Base-by-base conservation (phyloP, 1,140 invertebrate genomes). In the Euwallacea fornicatus region DNA sequence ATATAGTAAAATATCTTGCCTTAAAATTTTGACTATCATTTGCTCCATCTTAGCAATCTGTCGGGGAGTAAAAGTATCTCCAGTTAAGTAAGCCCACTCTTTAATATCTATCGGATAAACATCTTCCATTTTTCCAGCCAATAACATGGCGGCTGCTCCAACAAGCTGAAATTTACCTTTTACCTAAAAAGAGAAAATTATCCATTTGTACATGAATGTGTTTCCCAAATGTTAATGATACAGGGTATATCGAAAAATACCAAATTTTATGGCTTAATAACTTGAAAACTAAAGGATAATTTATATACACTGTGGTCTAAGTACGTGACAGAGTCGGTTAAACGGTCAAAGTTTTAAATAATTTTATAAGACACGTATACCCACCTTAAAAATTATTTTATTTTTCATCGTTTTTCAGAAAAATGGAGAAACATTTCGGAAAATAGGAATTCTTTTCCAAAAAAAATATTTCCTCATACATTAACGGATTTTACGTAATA, bases 91-190 rank as follows among this genome's bases (percentile, higher is more conserved):
- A 6, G 87, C 84, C 83, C 89, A 90, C 77, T 90, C 88, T 6
- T 82, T 83, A 16, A 88, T 81, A 73, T 87, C 86, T 54, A 88
- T 88, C 2, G 88, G 85, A 76, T 88, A 87, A 77, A 89, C 86
- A 80, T 90, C 89, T 81, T 90, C 88, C 76, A 87, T 88, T 82
- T 90, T 90, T 10, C 85, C 78, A 76, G 89, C 89, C 73, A 91
- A 83, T 78, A 90, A 86, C 85, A 91, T 87, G 6, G 87, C 83
- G 2, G 88, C 86, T 0, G 88, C 87, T 42, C 89, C 89, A 43
- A 90, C 85, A 11, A 91, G 78, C 79, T 91, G 89, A n/a, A 91
- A 81, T 79, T 90, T 90, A 16, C 83, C 82, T 67, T 85, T 85
- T 76, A 68, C 85, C 81, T 55, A 70, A 47, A 66, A 50, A 65